Evolutionary conservation across 2,888 invertebrate genomes (phyloP).

Genomic region (Nymphalis c-album): DNA sequence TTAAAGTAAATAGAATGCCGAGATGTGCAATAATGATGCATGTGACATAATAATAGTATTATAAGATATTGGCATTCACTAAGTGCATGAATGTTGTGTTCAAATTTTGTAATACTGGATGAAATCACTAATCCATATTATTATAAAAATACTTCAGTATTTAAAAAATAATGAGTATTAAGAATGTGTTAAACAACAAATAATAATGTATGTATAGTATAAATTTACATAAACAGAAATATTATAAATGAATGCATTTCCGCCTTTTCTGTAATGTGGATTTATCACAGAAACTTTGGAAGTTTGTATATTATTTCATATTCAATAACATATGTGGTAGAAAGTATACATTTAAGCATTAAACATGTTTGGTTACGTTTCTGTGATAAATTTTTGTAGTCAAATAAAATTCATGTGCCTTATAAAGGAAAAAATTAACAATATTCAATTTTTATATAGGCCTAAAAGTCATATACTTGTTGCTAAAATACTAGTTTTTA

Average conservation of each 20-base stretch:
- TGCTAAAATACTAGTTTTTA: not conserved
- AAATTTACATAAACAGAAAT: not conserved
- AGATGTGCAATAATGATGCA: conserved; percentile 29
- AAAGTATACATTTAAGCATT: conserved; percentile 7
- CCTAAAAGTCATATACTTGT: conserved; percentile 1
- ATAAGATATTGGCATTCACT: conserved; percentile 22
- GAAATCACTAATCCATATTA: conserved; percentile 5
- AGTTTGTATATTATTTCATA: not conserved
- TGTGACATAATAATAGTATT: conserved; percentile 17
- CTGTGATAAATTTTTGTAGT: conserved; percentile 27
- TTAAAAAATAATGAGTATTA: conserved; percentile 24
- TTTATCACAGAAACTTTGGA: conserved; percentile 21
- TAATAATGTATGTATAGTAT: not conserved
- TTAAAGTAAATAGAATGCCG: conserved; percentile 15
- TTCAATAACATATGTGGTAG: not conserved
- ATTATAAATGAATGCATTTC: not conserved
- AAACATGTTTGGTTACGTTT: conserved; percentile 17
- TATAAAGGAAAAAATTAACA: conserved; percentile 23
- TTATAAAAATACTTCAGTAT: conserved; percentile 20
- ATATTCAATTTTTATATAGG: conserved; percentile 5
- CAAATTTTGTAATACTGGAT: conserved; percentile 9
- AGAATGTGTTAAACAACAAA: not conserved
- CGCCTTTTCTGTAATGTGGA: not conserved
- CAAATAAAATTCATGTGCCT: conserved; percentile 35
- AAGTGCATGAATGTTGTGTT: conserved; percentile 24